Base-by-base conservation (phyloP, 2,797 vertebrate genomes). In the Spinus pinus region DNA sequence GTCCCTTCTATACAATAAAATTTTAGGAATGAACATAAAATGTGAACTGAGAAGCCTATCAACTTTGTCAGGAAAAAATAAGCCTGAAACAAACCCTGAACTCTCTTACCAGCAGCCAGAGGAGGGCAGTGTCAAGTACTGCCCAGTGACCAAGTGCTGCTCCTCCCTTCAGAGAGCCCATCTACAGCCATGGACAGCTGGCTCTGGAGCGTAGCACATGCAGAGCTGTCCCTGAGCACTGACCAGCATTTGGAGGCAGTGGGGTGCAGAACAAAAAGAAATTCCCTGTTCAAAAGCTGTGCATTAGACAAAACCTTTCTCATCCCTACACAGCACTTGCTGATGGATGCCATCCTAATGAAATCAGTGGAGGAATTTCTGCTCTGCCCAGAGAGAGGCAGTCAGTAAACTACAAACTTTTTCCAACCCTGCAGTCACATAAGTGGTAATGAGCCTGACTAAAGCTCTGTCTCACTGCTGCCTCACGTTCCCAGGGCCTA, bases 201-300 rank as follows among this genome's bases (percentile, higher is more conserved):
- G n/a, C 39, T 71, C 24, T 4, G 3, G 57, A 81, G 56, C 4
- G 0, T 35, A 70, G 70, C 3, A 1, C 2, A 1, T 0, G 0
- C 28, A 14, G 41, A 51, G 28, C 46, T 46, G 24, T 64, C 50
- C 61, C 73, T 44, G 28, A 7, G 31, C 35, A 12, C 30, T 61
- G 41, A n/a, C 4, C 33, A 72, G 54, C n/a, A 24, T 70, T 83
- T 3, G 14, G 70, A 84, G 21, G 8, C 44, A 47, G 31, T 1
- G 1, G 31, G 23, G 37, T 6, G 9, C 25, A 71, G 41, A 73
- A 28, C 28, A 62, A 66, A 74, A 53, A 23, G 23, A 46, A 53
- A 41, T 33, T 14, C 20, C 14, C 35, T 39, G 17, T 72, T 33
- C 27, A 44, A 81, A 74, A 70, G 25, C 35, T 62, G 13, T 50